Conservation (phyloP, 2,113 vertebrate species). For the Rutilus rutilus region DNA sequence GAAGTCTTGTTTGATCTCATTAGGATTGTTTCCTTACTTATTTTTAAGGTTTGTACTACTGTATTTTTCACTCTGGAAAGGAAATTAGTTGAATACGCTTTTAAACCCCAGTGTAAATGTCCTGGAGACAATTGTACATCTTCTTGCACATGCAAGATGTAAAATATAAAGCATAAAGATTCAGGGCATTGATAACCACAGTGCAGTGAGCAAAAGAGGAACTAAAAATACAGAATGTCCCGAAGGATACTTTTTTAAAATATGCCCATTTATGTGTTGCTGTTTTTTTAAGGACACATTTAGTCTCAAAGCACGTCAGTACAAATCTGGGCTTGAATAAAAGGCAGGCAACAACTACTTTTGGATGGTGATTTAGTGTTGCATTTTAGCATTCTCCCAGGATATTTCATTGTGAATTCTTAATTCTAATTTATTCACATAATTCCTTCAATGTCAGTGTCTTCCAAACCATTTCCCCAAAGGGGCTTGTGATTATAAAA, state of each 20-base stretch:
- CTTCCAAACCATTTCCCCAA: background rate
- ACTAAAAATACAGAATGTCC: slow-evolving; percentile 18
- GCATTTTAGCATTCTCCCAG: background rate
- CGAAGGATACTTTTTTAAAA: slow-evolving; percentile 23
- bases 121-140: slow-evolving; percentile 10
- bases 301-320: slow-evolving; percentile 21
- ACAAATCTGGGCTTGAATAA: slow-evolving; percentile 24
- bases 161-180: slow-evolving; percentile 35
- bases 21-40: background rate
- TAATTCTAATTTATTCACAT: slow-evolving; percentile 32
- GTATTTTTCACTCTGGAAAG: background rate
- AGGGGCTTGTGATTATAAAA: slow-evolving; percentile 7
- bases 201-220: background rate
- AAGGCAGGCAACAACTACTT: background rate
- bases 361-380: background rate
- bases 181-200: slow-evolving; percentile 32
- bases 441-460: background rate
- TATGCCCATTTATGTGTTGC: background rate
- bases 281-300: slow-evolving; percentile 25
- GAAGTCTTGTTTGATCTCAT: background rate
- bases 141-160: background rate
- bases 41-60: background rate
- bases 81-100: background rate
- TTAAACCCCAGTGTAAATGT: background rate
- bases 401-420: background rate